Base-by-base conservation (phyloP, 2,888 invertebrate genomes). In the Hypselothyrea guttata region DNA sequence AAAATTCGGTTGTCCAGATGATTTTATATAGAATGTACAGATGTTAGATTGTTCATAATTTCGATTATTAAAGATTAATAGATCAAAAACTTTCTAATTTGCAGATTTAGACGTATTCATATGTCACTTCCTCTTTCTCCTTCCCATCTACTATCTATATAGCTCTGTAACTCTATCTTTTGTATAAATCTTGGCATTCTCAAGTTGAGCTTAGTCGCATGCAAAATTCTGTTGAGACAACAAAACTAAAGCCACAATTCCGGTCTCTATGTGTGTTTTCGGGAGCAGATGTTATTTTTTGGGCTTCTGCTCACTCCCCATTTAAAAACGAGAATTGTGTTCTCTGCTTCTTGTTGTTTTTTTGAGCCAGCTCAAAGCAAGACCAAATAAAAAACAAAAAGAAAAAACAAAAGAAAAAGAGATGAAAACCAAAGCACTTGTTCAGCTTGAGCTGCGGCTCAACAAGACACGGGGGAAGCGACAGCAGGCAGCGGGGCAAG, bases 261-360 rank as follows among this genome's bases (percentile, higher is more conserved):
- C 83, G 59, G 71, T 71, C 74, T 66, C 62, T 58, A 65, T 51
- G 22, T 22, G 5, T 22, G 22, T 65, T 75, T 75, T 81, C 51
- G 72, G 75, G 66, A 81, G 81, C 81, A 81, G 81, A 83, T 81
- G 81, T 81, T 83, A 70, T 70, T 76, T 79, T 64, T 66, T 58
- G 67, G 51, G 48, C 52, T 46, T 41, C 7, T 12, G 11, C 38
- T 42, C 28, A 2, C 8, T 12, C 34, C n/a, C 8, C 31, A 13
- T 22, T 13, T 16, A 16, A 53, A 65, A 66, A 61, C 67, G 44
- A 63, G 60, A 60, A 54, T 57, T 56, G 47, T 47, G 12, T 37
- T 57, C 27, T 12, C 22, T 22, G 22, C 22, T 22, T 22, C 22
- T 22, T 22, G 2, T 22, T n/a, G n/a, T 5, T 22, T 22, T 22